Conservation (phyloP, 2,888 invertebrate species). For the Drosophila merina region DNA sequence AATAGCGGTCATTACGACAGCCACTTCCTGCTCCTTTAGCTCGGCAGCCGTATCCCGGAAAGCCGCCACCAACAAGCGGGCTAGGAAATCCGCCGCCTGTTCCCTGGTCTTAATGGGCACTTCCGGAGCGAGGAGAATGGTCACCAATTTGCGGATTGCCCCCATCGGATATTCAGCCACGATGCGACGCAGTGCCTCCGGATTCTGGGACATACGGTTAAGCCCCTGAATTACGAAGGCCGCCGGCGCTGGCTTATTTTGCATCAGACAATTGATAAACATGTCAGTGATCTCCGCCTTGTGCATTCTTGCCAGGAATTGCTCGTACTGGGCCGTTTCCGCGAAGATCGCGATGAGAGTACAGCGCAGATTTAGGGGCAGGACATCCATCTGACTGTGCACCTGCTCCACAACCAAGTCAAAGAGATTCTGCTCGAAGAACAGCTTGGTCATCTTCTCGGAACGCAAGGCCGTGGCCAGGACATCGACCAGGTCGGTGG, state of each 20-base stretch:
- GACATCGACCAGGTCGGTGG: constrained; percentile 67
- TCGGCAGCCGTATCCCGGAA: constrained; percentile 57
- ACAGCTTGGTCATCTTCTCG: constrained; percentile 71
- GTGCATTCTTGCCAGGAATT: constrained; percentile 64
- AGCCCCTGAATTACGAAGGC: constrained; percentile 67
- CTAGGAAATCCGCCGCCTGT: constrained; percentile 66
- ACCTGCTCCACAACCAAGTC: constrained; percentile 67
- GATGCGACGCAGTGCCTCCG: constrained; percentile 61
- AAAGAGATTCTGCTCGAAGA: constrained; percentile 79
- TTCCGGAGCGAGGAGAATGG: constrained; percentile 44
- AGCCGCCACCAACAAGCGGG: constrained; percentile 57
- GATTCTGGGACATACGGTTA: constrained; percentile 66
- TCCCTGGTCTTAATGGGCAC: constrained; percentile 68
- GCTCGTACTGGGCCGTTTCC: constrained; percentile 69
- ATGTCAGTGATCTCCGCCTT: constrained; percentile 57
- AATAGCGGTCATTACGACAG: constrained; percentile 45
- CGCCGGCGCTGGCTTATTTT: constrained; percentile 49
- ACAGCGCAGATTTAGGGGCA: constrained; percentile 52
- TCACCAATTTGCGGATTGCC: constrained; percentile 48
- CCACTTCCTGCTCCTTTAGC: constrained; percentile 51
- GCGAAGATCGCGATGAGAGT: constrained; percentile 68
- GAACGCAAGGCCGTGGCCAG: constrained; percentile 72
- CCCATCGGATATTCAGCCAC: constrained; percentile 55
- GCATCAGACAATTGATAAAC: constrained; percentile 67
- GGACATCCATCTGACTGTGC: constrained; percentile 25